Conservation (phyloP, 2,797 vertebrate species). For the Spinibarbus caldwelli region DNA sequence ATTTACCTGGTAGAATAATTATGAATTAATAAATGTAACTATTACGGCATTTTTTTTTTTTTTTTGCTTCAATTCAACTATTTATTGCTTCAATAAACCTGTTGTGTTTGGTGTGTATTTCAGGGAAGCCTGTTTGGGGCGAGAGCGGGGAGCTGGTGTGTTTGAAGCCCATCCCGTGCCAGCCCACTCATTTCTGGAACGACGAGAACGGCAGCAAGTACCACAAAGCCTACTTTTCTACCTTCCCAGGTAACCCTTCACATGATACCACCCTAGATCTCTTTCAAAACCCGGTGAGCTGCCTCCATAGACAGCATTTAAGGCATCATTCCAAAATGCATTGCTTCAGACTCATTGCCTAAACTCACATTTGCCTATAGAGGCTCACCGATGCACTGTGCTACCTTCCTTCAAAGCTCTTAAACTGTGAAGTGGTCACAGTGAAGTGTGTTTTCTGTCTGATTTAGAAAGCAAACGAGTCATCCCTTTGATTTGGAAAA, state of each 20-base stretch:
- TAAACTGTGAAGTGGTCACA: constrained; percentile 3
- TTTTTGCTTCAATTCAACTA: too few species aligned
- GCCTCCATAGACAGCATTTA: not conserved
- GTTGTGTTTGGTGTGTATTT: constrained; percentile 52
- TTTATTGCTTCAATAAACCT: constrained; percentile 4
- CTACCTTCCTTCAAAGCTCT: not conserved
- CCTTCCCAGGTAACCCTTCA: constrained; percentile 83
- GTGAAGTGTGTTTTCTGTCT: not conserved
- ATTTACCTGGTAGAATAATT: not conserved
- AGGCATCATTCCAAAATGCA: not conserved
- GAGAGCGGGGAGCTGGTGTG: constrained; percentile 96
- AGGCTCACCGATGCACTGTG: not conserved
- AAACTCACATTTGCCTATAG: not conserved
- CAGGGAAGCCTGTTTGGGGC: constrained; percentile 92
- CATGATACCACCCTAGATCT: not conserved
- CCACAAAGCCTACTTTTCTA: constrained; percentile 94
- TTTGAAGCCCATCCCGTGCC: constrained; percentile 91
- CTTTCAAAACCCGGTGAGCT: not conserved
- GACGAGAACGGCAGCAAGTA: constrained; percentile 94
- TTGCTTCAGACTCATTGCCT: not conserved
- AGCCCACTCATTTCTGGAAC: constrained; percentile 97
- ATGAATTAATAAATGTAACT: not conserved
- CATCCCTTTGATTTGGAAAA: constrained; percentile 23
- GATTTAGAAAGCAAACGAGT: constrained; percentile 23
- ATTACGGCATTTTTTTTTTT: too few species aligned